A percentile compares a stretch with the other conserved stretches of the same genome.
These are phyloP conservation scores for Myiothlypis coronata DNA, from an alignment of 2,797 vertebrate species.

Conservation along the genomic window DNA sequence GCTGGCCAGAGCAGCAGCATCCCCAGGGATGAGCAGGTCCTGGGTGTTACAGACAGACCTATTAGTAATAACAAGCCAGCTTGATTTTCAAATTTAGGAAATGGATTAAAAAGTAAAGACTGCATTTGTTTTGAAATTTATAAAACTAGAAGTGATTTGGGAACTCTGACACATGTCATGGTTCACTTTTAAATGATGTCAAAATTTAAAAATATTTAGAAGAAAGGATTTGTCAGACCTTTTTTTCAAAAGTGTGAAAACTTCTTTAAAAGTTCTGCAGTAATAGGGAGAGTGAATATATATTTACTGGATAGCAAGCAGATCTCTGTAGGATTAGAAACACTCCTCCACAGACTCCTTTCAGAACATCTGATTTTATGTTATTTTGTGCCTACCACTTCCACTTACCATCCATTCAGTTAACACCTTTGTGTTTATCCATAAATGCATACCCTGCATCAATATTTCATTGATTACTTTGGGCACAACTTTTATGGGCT, in stretches of 20 bases:
- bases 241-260: neutral
- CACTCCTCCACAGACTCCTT: neutral
- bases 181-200: neutral
- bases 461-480: constrained; percentile 58
- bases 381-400: neutral
- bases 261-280: neutral
- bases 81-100: neutral
- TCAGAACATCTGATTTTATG: neutral
- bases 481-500: constrained; percentile 4
- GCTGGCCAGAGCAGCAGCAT: neutral
- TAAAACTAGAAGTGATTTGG: neutral
- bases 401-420: neutral
- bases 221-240: neutral
- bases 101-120: neutral
- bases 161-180: neutral
- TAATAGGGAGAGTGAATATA: neutral
- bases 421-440: constrained; percentile 25
- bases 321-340: constrained; percentile 1
- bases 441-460: constrained; percentile 15
- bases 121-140: neutral
- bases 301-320: neutral
- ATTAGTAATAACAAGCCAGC: neutral
- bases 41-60: neutral
- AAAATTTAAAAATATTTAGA: neutral
- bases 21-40: neutral